These are phyloP conservation scores for Gnatocerus cornutus DNA, from an alignment of 2,888 invertebrate genomes.

Conservation along the genomic window DNA sequence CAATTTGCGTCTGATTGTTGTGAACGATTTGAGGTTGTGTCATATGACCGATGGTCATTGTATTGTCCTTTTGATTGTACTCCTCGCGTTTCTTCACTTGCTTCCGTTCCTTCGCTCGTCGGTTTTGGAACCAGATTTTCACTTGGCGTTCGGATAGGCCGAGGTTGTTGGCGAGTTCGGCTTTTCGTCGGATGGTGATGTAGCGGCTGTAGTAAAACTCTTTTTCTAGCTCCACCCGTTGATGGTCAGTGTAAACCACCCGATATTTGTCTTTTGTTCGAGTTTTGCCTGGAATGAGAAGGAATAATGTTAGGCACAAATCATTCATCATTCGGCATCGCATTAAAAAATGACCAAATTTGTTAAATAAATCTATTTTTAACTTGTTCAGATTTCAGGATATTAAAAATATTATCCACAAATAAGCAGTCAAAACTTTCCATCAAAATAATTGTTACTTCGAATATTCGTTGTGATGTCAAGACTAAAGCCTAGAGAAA, in stretches of 20 bases:
- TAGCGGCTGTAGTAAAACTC: constrained; percentile 85
- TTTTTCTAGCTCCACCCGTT: constrained; percentile 79
- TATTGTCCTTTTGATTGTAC: constrained; percentile 37
- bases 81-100: constrained; percentile 84
- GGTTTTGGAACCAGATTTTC: constrained; percentile 87
- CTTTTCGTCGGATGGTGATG: constrained; percentile 96
- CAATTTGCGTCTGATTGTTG: constrained; percentile 29
- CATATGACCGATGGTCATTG: constrained; percentile 27
- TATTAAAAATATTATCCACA: no score
- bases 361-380: no score
- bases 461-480: no score
- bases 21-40: constrained; percentile 39
- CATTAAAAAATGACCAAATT: no score
- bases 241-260: constrained; percentile 98
- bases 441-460: no score
- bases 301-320: no score
- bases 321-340: no score
- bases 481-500: no score
- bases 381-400: no score
- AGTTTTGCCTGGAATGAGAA: constrained; percentile 89
- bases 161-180: constrained; percentile 90
- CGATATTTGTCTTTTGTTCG: constrained; percentile 99
- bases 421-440: no score
- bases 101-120: constrained; percentile 94
- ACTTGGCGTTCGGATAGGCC: constrained; percentile 94